Evolutionary conservation across 1,140 invertebrate genomes (phyloP), one percentile per base, ranked within the genome.

Genomic region (Bombus picipes): DNA sequence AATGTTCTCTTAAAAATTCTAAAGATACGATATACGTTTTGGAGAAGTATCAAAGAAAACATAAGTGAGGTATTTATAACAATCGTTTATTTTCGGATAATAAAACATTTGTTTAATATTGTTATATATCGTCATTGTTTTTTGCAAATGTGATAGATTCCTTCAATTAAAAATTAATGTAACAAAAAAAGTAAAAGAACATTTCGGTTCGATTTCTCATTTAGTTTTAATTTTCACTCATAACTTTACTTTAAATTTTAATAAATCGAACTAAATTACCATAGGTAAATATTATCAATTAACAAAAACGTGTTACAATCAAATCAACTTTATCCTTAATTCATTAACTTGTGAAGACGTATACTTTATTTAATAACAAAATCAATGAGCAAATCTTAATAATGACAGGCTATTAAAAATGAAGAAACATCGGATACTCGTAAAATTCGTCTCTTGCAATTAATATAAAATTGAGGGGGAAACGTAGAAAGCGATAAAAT

Each of bases 401-500:
- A 66, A 66, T 32, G n/a, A 3, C n/a, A 32, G 2, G 6, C 8
- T 32, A n/a, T 15, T 15, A n/a, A 41, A 47, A 75, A 75, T 34
- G 22, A 47, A 43, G 8, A 15, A 22, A 9, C n/a, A 25, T 75
- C 18, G 5, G 34, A 25, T 53, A 75, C 25, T 25, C 47, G 53
- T 53, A 22, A 25, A 75, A 53, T 74, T 74, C 12, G 41, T 53
- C 18, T 13, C 4, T 12, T 13, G 32, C 32, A 75, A 53, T 75
- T 75, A 75, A 75, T 75, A n/a, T 9, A 8, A 32, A 22, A 75
- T 34, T 53, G 25, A 62, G 34, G 25, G 62, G 18, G 57, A 62
- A 77, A 77, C 57, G 57, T 2, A 28, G 12, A n/a, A 62, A n/a
- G 34, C 53, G 12, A 77, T 62, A 41, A 41, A 77, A 77, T 77